Evolutionary conservation across 2,797 vertebrate genomes (phyloP).

Genomic region (Lepilemur septentrionalis): DNA sequence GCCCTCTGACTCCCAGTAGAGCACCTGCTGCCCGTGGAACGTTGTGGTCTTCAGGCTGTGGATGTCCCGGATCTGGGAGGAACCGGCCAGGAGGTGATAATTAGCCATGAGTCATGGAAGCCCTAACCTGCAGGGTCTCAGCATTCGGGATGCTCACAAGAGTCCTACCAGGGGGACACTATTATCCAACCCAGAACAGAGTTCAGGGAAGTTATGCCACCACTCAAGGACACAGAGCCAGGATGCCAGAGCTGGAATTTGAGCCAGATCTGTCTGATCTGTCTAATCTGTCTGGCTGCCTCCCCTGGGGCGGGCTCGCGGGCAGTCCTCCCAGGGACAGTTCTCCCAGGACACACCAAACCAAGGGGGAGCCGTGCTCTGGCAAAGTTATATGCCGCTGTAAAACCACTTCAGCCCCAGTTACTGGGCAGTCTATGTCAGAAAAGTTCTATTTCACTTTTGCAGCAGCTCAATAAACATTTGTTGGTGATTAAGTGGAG

Average conservation of each 20-base stretch:
- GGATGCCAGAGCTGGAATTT: not conserved
- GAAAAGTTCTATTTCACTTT: not conserved
- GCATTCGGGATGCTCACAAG: not conserved
- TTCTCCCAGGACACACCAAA: not conserved
- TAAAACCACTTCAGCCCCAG: not conserved
- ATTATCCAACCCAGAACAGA: not conserved
- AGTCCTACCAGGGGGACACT: not conserved
- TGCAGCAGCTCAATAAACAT: not conserved
- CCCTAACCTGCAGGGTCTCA: not conserved
- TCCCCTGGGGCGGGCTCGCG: not conserved
- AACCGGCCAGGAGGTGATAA: not conserved
- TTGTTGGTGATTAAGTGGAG: not conserved
- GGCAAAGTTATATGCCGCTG: not conserved
- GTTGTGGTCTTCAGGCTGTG: slow-evolving; percentile 89
- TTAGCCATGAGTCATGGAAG: not conserved
- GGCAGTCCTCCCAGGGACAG: not conserved
- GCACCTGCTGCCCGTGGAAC: slow-evolving; percentile 89
- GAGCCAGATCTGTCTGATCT: not conserved
- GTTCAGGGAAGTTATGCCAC: not conserved
- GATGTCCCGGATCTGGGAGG: slow-evolving; percentile 91
- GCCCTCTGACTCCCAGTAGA: slow-evolving; percentile 93
- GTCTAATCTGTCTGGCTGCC: not conserved
- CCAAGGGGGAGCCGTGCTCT: not conserved
- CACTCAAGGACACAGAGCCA: not conserved
- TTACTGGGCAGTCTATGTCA: not conserved